These are phyloP conservation scores for Yasuhikotakia modesta DNA, from an alignment of 2,797 vertebrate species.

Conservation along the genomic window DNA sequence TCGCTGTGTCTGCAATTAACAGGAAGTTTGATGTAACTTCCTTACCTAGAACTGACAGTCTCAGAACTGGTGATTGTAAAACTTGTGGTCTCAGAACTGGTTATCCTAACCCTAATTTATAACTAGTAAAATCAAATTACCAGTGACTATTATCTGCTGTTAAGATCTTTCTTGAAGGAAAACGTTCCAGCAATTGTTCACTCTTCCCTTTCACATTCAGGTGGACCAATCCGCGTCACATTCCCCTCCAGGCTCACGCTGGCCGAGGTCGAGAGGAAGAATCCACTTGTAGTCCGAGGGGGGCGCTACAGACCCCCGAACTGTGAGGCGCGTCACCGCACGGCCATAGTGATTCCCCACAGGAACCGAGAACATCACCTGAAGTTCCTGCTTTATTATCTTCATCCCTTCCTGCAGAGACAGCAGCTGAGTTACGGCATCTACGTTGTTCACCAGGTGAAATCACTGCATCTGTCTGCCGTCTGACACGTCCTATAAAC, in stretches of 20 bases:
- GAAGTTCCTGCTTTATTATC: slow-evolving; percentile 80
- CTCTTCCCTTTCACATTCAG: slow-evolving; percentile 58
- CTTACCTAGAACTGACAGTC: not conserved
- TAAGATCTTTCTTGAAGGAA: not conserved
- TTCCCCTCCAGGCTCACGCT: slow-evolving; percentile 76
- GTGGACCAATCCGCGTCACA: slow-evolving; percentile 79
- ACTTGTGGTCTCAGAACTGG: no score
- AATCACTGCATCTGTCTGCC: no score
- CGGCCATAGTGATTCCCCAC: slow-evolving; percentile 81
- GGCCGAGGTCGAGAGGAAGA: slow-evolving; percentile 74
- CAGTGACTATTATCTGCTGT: no score
- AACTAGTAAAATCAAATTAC: no score
- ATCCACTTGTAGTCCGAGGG: slow-evolving; percentile 76
- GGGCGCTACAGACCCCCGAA: slow-evolving; percentile 79
- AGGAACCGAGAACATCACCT: slow-evolving; percentile 79
- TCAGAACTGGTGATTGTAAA: not conserved
- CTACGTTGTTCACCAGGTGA: slow-evolving; percentile 84
- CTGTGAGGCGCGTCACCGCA: slow-evolving; percentile 77
- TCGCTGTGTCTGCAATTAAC: not conserved
- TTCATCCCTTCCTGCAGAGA: slow-evolving; percentile 83
- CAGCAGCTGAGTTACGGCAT: slow-evolving; percentile 83
- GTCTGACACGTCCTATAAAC: not conserved
- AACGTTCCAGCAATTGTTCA: not conserved
- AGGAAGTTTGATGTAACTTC: not conserved
- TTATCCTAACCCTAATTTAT: no score